Percentiles rank a stretch among this genome's conserved stretches.
phyloP scores from a whole-genome alignment of 37 sponge, comb jelly and placozoan species.

The Ianthella basta region DNA sequence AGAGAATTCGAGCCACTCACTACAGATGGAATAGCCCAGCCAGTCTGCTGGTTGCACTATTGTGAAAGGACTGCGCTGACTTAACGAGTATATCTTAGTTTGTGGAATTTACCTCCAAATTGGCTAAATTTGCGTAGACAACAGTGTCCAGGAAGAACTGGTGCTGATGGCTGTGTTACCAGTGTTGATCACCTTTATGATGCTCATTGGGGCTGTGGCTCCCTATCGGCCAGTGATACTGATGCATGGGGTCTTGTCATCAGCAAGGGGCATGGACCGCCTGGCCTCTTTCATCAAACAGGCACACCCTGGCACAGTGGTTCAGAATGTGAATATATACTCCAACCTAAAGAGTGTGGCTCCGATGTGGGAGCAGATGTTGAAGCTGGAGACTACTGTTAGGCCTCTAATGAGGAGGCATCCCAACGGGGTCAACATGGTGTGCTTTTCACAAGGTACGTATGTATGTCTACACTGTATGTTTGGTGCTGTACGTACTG shows the following conservation, averaged over 20 bases:
- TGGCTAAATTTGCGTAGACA: too few species aligned
- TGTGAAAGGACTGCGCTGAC: too few species aligned
- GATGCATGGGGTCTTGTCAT: constrained; percentile 71
- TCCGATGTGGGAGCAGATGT: constrained; percentile 65
- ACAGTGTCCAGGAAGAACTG: too few species aligned
- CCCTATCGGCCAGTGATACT: constrained; percentile 72
- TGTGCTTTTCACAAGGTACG: constrained; percentile 81
- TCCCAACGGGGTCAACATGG: constrained; percentile 63
- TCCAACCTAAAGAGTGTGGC: not conserved
- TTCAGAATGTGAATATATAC: constrained; percentile 45
- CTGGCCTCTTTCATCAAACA: constrained; percentile 44
- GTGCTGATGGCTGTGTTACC: too few species aligned
- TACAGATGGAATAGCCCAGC: too few species aligned
- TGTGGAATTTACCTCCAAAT: too few species aligned
- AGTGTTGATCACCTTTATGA: not conserved
- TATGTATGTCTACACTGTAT: too few species aligned
- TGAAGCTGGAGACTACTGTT: constrained; percentile 49
- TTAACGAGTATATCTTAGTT: too few species aligned
- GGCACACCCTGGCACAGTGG: constrained; percentile 74
- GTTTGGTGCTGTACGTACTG: too few species aligned
- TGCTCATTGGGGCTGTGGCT: not conserved
- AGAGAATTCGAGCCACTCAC: too few species aligned
- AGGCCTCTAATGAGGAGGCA: constrained; percentile 44
- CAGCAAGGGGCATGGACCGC: constrained; percentile 31
- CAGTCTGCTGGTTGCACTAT: too few species aligned